A percentile compares a stretch with the other conserved stretches of the same genome.
These are phyloP conservation scores for Poecile atricapillus DNA, from an alignment of 2,113 vertebrate genomes.

Conservation along the genomic window DNA sequence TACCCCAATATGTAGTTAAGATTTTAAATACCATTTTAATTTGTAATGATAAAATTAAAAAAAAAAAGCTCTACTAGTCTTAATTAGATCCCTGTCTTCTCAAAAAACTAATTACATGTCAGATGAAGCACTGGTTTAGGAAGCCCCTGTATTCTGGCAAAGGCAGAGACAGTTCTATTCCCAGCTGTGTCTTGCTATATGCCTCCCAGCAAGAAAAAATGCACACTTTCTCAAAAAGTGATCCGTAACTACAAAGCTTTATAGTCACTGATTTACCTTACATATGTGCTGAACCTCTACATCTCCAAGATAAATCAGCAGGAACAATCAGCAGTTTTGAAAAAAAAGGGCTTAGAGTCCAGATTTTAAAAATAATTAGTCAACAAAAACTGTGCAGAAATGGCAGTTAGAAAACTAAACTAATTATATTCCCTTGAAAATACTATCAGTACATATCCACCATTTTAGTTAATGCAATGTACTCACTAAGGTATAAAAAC, in stretches of 20 bases:
- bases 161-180: neutral
- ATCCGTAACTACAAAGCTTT: neutral
- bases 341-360: neutral
- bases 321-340: neutral
- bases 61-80: neutral
- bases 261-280: neutral
- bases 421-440: neutral
- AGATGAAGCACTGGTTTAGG: neutral
- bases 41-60: neutral
- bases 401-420: neutral
- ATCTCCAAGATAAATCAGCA: neutral
- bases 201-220: neutral
- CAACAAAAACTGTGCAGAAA: neutral
- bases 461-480: neutral
- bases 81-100: slow-evolving; percentile 26
- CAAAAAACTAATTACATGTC: slow-evolving; percentile 35
- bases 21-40: neutral
- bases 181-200: neutral
- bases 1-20: neutral
- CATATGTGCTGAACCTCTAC: neutral
- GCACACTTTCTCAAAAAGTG: neutral
- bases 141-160: neutral
- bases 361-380: neutral
- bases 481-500: neutral
- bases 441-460: neutral